These are phyloP conservation scores for Hypotaenidia okinawae DNA, from an alignment of 2,797 vertebrate genomes.

Conservation along the genomic window DNA sequence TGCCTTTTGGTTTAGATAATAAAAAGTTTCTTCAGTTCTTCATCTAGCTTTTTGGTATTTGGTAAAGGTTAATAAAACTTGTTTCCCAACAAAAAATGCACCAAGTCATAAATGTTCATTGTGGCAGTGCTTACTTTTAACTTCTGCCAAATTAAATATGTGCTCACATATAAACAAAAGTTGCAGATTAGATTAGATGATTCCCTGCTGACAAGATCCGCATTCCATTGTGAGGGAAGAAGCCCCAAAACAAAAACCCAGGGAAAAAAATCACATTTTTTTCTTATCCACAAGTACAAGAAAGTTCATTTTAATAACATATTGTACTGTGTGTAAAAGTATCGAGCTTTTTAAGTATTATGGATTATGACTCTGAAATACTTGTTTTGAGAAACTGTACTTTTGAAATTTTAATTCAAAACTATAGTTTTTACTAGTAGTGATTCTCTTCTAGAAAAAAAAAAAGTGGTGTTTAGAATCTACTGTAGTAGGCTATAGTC, in stretches of 20 bases:
- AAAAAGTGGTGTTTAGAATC: background rate
- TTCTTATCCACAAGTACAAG: background rate
- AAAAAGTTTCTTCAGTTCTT: background rate
- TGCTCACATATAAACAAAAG: slow-evolving; percentile 15
- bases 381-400: background rate
- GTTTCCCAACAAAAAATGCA: background rate
- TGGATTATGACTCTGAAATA: background rate
- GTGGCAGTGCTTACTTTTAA: background rate
- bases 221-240: background rate
- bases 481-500: background rate
- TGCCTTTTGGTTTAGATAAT: background rate
- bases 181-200: background rate
- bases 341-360: background rate
- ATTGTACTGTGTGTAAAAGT: background rate
- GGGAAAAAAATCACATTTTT: background rate
- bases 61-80: background rate
- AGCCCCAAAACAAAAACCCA: background rate
- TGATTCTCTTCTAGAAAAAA: background rate
- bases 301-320: background rate
- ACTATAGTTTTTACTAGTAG: background rate
- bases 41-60: background rate
- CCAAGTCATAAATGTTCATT: slow-evolving; percentile 1
- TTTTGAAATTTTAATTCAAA: background rate
- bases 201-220: background rate
- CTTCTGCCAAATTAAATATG: slow-evolving; percentile 36